Evolutionary conservation across 1,140 invertebrate genomes (phyloP).

Genomic region (Listronotus oregonensis): DNA sequence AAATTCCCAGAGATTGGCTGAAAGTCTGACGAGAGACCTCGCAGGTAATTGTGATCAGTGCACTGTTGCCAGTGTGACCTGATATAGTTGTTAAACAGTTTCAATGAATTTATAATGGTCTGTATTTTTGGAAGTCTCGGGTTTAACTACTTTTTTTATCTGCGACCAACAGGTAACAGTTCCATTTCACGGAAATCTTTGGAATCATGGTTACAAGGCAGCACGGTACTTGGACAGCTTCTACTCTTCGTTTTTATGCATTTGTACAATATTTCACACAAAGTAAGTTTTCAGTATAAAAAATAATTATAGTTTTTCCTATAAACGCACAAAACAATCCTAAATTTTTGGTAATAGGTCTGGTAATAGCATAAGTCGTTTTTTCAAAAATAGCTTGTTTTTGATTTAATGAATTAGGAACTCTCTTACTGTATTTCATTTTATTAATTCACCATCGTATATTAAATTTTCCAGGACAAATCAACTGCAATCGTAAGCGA

Average conservation of each 20-base stretch:
- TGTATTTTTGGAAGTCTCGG: not conserved
- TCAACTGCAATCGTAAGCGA: constrained; percentile 14
- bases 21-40: constrained; percentile 53
- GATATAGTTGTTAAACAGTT: no score
- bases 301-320: no score
- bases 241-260: constrained; percentile 54
- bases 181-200: constrained; percentile 46
- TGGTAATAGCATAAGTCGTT: no score
- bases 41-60: constrained; percentile 27
- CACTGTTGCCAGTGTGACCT: not conserved
- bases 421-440: no score
- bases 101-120: no score
- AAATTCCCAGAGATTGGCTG: constrained; percentile 54
- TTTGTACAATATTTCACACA: constrained; percentile 53
- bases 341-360: no score
- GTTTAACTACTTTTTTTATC: no score
- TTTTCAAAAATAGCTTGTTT: no score
- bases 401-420: no score
- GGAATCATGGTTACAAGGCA: constrained; percentile 52
- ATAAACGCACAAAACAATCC: no score
- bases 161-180: constrained; percentile 35
- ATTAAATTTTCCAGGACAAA: constrained; percentile 15
- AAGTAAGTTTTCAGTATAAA: constrained; percentile 32
- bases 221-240: constrained; percentile 51
- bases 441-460: not conserved